Evolutionary conservation across 2,888 invertebrate species (phyloP).

Genomic region (Atrina japonica): DNA sequence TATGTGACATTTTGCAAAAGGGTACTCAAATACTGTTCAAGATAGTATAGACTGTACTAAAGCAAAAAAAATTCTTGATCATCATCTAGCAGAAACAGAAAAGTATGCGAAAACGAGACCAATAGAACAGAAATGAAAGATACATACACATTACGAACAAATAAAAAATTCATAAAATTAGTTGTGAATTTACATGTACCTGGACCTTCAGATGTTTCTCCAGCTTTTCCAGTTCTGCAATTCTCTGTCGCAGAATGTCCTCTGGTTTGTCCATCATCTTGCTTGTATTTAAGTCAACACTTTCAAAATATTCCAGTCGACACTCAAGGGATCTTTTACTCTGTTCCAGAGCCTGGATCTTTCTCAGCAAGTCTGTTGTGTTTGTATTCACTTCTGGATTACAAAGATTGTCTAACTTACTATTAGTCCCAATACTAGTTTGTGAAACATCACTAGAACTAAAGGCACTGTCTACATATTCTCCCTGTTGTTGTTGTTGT

Average conservation of each 20-base stretch:
- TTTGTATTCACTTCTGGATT: too few species aligned
- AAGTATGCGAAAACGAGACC: too few species aligned
- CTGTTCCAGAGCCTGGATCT: slow-evolving; percentile 47
- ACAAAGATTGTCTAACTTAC: too few species aligned
- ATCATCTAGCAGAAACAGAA: too few species aligned
- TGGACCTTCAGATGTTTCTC: slow-evolving; percentile 75
- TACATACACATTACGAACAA: not conserved
- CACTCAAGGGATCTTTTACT: slow-evolving; percentile 41
- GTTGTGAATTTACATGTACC: slow-evolving; percentile 61
- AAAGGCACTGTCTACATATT: not conserved
- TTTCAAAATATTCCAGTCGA: slow-evolving; percentile 23
- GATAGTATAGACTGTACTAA: too few species aligned
- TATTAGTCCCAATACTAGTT: too few species aligned
- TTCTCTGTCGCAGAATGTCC: slow-evolving; percentile 72
- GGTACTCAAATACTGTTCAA: too few species aligned
- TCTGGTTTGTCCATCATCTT: slow-evolving; percentile 74
- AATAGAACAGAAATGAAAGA: not conserved
- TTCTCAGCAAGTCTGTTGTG: slow-evolving; percentile 40
- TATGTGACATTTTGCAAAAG: too few species aligned
- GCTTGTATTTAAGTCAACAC: slow-evolving; percentile 20
- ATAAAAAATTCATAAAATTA: not conserved
- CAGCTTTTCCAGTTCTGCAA: slow-evolving; percentile 74
- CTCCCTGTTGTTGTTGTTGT: not conserved
- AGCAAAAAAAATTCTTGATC: too few species aligned
- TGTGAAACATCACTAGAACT: not conserved